These are phyloP conservation scores for Gadus chalcogrammus DNA, from an alignment of 2,113 vertebrate species.

Conservation along the genomic window DNA sequence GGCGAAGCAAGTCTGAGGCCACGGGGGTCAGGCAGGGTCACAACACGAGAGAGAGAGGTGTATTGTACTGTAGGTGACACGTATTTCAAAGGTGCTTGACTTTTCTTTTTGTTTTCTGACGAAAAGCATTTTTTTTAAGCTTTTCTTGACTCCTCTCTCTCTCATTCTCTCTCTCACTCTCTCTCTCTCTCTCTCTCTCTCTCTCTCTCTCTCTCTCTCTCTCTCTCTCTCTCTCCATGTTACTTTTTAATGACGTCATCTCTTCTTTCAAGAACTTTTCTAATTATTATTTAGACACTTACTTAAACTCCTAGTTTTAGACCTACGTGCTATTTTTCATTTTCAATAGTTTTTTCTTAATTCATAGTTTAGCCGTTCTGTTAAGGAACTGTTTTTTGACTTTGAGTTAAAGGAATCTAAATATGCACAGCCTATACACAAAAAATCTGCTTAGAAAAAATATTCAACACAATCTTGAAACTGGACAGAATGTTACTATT, in stretches of 20 bases:
- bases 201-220: slow-evolving; percentile 10
- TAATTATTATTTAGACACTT: slow-evolving; percentile 45
- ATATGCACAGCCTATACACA: slow-evolving; percentile 71
- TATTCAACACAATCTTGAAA: slow-evolving; percentile 52
- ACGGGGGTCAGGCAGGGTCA: slow-evolving; percentile 37
- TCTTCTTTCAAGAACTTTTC: slow-evolving; percentile 30
- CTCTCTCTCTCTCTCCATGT: slow-evolving; percentile 53
- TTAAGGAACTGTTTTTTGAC: slow-evolving; percentile 48
- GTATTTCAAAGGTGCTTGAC: slow-evolving; percentile 75
- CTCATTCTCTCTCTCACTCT: slow-evolving; percentile 23
- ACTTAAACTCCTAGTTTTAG: slow-evolving; percentile 28
- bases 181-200: slow-evolving; percentile 31
- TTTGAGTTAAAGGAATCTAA: slow-evolving; percentile 65
- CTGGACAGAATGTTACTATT: slow-evolving; percentile 59
- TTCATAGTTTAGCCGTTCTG: slow-evolving; percentile 25
- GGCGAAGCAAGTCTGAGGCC: slow-evolving; percentile 46
- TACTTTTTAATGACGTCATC: slow-evolving; percentile 39
- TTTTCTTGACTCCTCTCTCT: slow-evolving; percentile 44
- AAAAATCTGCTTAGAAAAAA: slow-evolving; percentile 52
- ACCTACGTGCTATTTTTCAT: slow-evolving; percentile 19
- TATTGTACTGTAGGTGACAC: slow-evolving; percentile 51
- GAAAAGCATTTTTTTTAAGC: slow-evolving; percentile 49
- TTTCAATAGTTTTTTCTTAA: slow-evolving; percentile 15
- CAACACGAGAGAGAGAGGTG: slow-evolving; percentile 53
- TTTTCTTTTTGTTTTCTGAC: slow-evolving; percentile 56